Percentiles rank a stretch among this genome's conserved stretches.
Conservation (phyloP, 37 sponge, comb jelly and placozoan species). For the Petrosia ficiformis region DNA sequence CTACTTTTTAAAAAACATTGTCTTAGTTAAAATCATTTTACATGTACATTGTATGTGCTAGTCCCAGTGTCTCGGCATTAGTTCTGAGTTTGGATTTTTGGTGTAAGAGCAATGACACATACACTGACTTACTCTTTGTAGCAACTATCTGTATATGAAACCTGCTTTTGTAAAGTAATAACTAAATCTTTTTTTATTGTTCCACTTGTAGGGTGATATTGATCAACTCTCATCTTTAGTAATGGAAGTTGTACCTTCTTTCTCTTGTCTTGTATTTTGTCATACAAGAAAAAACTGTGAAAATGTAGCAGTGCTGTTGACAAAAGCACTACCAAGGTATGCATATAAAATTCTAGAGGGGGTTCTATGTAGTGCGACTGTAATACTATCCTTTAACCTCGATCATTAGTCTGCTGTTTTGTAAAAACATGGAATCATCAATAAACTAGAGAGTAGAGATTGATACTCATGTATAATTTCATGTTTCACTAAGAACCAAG, state of each 20-base stretch:
- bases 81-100: too few species aligned
- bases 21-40: too few species aligned
- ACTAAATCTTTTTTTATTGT: background rate
- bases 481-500: too few species aligned
- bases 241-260: conserved; percentile 72
- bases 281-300: conserved; percentile 91
- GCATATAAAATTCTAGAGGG: background rate
- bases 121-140: too few species aligned
- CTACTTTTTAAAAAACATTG: too few species aligned
- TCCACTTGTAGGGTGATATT: conserved; percentile 36
- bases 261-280: conserved; percentile 94
- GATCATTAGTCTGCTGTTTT: background rate
- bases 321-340: conserved; percentile 51
- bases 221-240: conserved; percentile 72
- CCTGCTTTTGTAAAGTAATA: background rate
- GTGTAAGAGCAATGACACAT: too few species aligned
- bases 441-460: background rate
- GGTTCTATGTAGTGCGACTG: background rate
- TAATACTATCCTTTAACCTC: background rate
- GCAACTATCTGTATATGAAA: background rate
- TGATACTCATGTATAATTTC: too few species aligned
- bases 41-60: too few species aligned
- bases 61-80: too few species aligned
- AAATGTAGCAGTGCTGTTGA: conserved; percentile 77
- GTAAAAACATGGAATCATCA: background rate